Conservation (phyloP, 2,888 invertebrate genomes). For the Drosophila kuntzei region DNA sequence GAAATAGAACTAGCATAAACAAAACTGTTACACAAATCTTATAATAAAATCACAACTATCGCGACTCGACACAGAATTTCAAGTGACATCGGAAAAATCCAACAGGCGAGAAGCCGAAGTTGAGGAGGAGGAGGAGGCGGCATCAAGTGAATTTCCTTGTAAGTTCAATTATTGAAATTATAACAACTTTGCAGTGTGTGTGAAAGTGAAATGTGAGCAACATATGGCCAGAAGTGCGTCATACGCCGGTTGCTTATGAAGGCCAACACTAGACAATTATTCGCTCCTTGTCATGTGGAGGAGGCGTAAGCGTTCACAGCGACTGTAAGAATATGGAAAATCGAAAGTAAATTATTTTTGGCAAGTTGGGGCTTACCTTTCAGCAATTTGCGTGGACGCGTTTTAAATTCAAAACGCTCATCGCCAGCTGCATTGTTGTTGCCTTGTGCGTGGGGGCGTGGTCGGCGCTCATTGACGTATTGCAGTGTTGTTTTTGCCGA, state of each 20-base stretch:
- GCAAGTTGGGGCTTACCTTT: conserved; percentile 78
- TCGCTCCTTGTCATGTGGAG: conserved; percentile 9
- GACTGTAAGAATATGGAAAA: conserved; percentile 51
- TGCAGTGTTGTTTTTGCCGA: conserved; percentile 80
- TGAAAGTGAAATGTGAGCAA: conserved; percentile 33
- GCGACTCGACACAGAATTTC: not conserved
- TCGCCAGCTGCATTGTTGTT: conserved; percentile 66
- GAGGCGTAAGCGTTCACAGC: conserved; percentile 56
- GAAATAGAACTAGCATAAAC: conserved; percentile 13
- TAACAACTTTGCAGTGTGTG: conserved; percentile 24
- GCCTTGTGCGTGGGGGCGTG: conserved; percentile 76
- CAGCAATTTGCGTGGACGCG: conserved; percentile 84
- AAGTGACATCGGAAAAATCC: conserved; percentile 19
- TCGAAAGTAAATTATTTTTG: conserved; percentile 1
- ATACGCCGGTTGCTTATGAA: conserved; percentile 13
- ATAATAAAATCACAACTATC: conserved; percentile 24
- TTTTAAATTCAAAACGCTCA: conserved; percentile 85
- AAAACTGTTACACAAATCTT: conserved; percentile 7
- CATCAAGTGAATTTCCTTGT: conserved; percentile 18
- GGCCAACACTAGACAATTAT: conserved; percentile 2
- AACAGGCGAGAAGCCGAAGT: not conserved
- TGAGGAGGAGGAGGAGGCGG: not conserved
- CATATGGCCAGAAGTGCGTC: conserved; percentile 63
- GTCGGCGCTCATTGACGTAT: conserved; percentile 85
- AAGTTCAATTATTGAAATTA: conserved; percentile 68